These are phyloP conservation scores for Telmatochromis sp. DNA, from an alignment of 2,113 vertebrate genomes.

Conservation along the genomic window DNA sequence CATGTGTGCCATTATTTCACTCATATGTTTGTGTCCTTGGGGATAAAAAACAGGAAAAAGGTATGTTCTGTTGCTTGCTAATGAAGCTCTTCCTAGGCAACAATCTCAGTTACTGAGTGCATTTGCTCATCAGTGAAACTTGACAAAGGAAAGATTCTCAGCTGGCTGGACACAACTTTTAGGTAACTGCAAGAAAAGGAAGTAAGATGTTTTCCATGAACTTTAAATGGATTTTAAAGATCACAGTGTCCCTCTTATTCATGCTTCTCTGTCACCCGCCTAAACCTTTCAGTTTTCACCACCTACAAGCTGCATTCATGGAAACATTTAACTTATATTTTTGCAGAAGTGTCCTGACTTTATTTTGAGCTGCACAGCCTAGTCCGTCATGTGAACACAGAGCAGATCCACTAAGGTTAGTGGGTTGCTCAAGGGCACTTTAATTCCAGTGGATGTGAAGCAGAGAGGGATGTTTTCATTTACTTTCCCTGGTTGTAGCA, in stretches of 20 bases:
- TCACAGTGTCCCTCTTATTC: not conserved
- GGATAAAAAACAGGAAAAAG: conserved; percentile 14
- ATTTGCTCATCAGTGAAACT: conserved; percentile 15
- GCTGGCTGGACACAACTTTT: not conserved
- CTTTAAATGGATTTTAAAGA: not conserved
- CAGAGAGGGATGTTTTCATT: not conserved
- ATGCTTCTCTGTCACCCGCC: not conserved
- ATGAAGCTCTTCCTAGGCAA: conserved; percentile 52
- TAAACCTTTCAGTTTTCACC: not conserved
- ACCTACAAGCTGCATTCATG: not conserved
- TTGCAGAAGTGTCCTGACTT: not conserved
- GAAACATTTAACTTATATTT: not conserved
- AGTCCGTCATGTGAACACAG: not conserved
- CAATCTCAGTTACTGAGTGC: conserved; percentile 32
- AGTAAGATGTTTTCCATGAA: not conserved
- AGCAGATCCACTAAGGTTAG: not conserved
- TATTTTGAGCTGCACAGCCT: not conserved
- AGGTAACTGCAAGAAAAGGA: not conserved
- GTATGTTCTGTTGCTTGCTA: conserved; percentile 32
- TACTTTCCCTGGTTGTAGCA: not conserved
- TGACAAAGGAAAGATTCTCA: not conserved
- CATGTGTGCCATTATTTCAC: conserved; percentile 46
- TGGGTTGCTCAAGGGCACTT: not conserved
- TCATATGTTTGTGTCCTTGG: conserved; percentile 53
- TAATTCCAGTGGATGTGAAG: not conserved